Base-by-base conservation (phyloP, 2,888 invertebrate species). In the Cephonodes hylas region DNA sequence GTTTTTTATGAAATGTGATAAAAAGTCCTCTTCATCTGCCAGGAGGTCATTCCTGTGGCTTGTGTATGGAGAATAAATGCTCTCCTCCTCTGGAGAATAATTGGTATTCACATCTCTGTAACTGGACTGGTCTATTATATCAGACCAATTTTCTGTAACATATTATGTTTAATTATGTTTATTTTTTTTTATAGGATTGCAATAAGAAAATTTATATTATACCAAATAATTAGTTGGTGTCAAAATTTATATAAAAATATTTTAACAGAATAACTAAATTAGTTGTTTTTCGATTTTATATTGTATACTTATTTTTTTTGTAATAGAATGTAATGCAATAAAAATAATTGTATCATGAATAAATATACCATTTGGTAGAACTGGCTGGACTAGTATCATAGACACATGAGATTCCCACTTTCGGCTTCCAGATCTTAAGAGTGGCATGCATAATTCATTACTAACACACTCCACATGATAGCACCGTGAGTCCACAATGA, bases 361-460 rank as follows among this genome's bases (percentile, higher is more conserved):
- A 18, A 18, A 72, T 72, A 77, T 76, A 92, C 91, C 94, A 79
- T 93, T 93, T 13, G 93, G 85, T 22, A 93, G 82, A 0, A 95
- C 94, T 3, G 97, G 96, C 81, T 95, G 95, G 0, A 97, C 96
- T 42, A 97, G 85, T 46, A 97, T 95, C 96, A 97, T 96, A 62
- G 94, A 94, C 0, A 96, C 94, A 74, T 95, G 94, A 42, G 94
- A 93, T 7, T 93, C 91, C 70, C 94, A 89, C 68, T 95, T 95
- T 7, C 89, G 84, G 60, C 79, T 81, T 18, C 82, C 85, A 0
- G 81, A 68, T 46, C 94, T 93, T 48, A 93, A 90, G 18, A 95
- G 90, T 0, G 97, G 97, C 66, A 95, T 76, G 74, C 97, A 97
- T 31, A 95, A 86, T 75, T 96, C 95, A 76, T 96, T 95, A 71